Conservation (phyloP, 2,113 vertebrate genomes). For the Ageneiosus marmoratus region DNA sequence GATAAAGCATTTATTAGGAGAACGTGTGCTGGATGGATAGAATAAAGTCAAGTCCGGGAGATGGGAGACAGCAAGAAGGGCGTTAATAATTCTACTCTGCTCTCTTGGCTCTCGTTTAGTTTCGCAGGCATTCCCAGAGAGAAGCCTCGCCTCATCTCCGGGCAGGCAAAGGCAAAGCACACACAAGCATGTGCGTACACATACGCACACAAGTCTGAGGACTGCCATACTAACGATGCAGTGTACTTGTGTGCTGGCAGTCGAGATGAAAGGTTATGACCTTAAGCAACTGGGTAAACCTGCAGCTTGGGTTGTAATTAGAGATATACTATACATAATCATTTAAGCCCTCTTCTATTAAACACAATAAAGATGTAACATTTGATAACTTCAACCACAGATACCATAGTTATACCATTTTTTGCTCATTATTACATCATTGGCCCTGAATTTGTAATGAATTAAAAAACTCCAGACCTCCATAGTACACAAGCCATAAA, state of each 20-base stretch:
- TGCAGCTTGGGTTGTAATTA: not conserved
- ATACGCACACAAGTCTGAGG: conserved; percentile 17
- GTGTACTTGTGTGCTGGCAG: conserved; percentile 31
- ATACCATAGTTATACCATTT: not conserved
- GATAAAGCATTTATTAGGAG: conserved; percentile 66
- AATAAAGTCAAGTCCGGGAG: conserved; percentile 40
- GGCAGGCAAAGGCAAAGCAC: conserved; percentile 36
- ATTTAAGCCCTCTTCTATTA: not conserved
- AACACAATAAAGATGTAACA: not conserved
- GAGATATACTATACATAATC: not conserved
- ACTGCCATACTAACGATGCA: conserved; percentile 32
- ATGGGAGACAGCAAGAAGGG: conserved; percentile 4
- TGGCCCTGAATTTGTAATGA: not conserved
- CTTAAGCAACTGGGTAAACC: not conserved
- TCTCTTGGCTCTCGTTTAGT: conserved; percentile 48
- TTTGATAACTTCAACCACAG: not conserved
- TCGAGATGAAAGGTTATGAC: not conserved
- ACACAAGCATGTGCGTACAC: conserved; percentile 1
- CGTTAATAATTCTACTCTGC: conserved; percentile 50
- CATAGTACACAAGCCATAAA: not conserved
- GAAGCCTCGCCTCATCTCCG: conserved; percentile 33
- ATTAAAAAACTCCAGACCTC: not conserved
- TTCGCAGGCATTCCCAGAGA: conserved; percentile 43
- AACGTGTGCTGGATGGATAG: conserved; percentile 42
- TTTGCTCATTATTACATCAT: not conserved